Evolutionary conservation across 2,888 invertebrate genomes (phyloP).

Genomic region (Apotomis betuletana): DNA sequence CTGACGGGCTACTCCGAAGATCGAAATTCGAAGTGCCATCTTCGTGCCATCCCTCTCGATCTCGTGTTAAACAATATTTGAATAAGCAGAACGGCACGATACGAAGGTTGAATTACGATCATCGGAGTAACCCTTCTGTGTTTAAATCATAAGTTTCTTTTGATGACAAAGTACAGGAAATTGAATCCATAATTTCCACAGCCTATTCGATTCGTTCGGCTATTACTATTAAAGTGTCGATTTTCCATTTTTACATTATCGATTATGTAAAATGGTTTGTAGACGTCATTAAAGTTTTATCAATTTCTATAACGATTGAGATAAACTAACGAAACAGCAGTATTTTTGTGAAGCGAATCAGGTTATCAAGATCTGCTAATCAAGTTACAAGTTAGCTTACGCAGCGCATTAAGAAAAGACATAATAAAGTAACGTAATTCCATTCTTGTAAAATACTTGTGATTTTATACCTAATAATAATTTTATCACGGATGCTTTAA

Average conservation of each 20-base stretch:
- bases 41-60: no score
- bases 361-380: neutral
- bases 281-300: neutral
- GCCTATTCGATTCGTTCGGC: no score
- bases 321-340: neutral
- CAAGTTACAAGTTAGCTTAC: neutral
- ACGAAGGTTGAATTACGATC: no score
- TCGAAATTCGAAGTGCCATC: no score
- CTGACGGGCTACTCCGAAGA: no score
- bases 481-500: neutral
- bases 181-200: no score
- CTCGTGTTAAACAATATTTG: no score
- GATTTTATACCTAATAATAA: neutral
- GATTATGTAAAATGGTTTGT: neutral
- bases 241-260: neutral
- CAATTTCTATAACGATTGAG: neutral
- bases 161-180: no score
- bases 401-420: neutral
- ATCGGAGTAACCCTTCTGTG: no score
- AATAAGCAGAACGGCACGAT: no score
- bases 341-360: neutral
- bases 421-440: neutral
- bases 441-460: neutral
- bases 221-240: no score
- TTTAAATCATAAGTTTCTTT: no score